Conservation (phyloP, 2,797 vertebrate species). For the Fringilla coelebs region DNA sequence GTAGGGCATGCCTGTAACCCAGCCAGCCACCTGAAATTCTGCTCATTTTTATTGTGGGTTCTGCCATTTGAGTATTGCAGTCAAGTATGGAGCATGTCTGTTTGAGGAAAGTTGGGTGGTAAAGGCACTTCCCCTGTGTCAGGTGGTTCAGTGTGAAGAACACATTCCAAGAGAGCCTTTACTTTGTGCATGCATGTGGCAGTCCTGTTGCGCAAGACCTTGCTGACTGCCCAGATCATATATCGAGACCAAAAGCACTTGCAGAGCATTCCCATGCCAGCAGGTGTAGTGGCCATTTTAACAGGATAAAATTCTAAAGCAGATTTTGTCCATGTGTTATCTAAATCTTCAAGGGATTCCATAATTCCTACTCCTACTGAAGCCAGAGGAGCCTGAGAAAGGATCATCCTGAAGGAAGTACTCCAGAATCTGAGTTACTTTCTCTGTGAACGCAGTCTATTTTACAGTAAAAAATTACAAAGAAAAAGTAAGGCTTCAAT, state of each 20-base stretch:
- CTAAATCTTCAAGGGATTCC: neutral
- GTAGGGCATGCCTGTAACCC: neutral
- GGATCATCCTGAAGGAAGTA: neutral
- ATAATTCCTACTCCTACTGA: neutral
- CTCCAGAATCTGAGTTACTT: neutral
- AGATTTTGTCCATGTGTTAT: neutral
- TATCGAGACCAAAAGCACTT: neutral
- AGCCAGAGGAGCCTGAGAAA: neutral
- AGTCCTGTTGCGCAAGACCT: constrained; percentile 3
- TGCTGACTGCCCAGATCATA: neutral
- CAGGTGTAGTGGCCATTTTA: constrained; percentile 28
- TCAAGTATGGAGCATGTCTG: neutral
- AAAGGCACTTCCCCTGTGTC: neutral
- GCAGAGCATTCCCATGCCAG: neutral
- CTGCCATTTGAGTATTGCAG: neutral
- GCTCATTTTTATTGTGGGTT: neutral
- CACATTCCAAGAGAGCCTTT: neutral
- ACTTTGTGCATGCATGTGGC: neutral
- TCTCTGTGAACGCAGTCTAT: neutral
- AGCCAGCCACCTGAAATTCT: neutral
- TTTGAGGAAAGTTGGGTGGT: neutral
- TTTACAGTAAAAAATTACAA: neutral
- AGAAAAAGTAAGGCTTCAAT: neutral
- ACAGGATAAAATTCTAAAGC: neutral
- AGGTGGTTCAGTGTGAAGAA: neutral